These are phyloP conservation scores for Delia radicum DNA, from an alignment of 1,140 invertebrate species.

Conservation along the genomic window DNA sequence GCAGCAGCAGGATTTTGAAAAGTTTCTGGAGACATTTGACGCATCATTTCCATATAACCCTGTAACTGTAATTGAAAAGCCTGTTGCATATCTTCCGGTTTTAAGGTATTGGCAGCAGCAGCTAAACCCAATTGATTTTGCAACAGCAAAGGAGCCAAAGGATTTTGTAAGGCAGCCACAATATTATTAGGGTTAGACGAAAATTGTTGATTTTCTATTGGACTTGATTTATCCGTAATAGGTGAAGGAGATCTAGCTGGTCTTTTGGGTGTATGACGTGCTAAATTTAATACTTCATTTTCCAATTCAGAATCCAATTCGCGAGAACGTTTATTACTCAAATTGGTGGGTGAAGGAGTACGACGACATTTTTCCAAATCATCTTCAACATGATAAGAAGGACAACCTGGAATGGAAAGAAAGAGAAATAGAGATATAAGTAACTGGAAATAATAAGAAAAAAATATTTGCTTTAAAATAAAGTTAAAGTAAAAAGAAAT, in stretches of 20 bases:
- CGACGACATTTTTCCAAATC: constrained; percentile 14
- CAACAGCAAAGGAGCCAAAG: constrained; percentile 26
- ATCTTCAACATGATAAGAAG: constrained; percentile 40
- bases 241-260: constrained; percentile 24
- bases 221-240: background rate
- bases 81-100: constrained; percentile 47
- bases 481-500: background rate
- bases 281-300: constrained; percentile 45
- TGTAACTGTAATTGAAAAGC: constrained; percentile 52
- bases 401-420: constrained; percentile 40
- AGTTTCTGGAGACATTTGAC: constrained; percentile 40
- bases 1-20: constrained; percentile 37
- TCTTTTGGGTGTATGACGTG: constrained; percentile 39
- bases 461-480: no score
- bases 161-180: constrained; percentile 33
- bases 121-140: constrained; percentile 35
- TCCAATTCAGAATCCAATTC: constrained; percentile 36
- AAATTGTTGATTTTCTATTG: background rate
- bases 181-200: background rate
- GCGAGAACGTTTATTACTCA: constrained; percentile 43
- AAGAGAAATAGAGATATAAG: background rate
- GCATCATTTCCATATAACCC: constrained; percentile 53
- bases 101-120: constrained; percentile 28
- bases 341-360: constrained; percentile 35
- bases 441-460: no score